Conservation (phyloP, 2,113 vertebrate genomes). For the Clarias magur region DNA sequence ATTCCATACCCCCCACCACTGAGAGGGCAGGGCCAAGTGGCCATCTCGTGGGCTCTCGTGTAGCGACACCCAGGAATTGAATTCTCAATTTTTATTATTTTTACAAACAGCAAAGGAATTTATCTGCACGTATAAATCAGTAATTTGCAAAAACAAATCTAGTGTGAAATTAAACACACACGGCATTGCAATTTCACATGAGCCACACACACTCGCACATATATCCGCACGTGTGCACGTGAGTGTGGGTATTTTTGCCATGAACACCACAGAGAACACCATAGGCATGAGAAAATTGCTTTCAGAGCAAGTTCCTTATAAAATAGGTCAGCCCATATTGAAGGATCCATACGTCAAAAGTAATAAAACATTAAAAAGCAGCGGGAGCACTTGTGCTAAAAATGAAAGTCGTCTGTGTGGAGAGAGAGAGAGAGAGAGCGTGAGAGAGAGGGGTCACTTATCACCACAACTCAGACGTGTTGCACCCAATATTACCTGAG, state of each 20-base stretch:
- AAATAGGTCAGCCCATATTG: constrained; percentile 55
- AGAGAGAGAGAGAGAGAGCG: background rate
- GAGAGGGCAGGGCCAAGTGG: too few species aligned
- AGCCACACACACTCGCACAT: too few species aligned
- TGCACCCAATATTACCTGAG: background rate
- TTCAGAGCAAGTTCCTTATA: constrained; percentile 20
- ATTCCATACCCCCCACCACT: too few species aligned
- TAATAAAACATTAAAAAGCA: constrained; percentile 49
- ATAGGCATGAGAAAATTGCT: background rate
- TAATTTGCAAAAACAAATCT: too few species aligned
- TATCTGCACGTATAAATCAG: too few species aligned
- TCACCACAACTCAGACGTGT: constrained; percentile 21
- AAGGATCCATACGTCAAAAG: constrained; percentile 52
- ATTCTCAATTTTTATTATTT: too few species aligned
- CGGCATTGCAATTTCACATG: too few species aligned
- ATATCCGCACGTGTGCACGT: background rate
- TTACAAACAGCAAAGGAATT: too few species aligned
- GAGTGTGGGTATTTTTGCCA: background rate
- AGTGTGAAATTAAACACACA: too few species aligned
- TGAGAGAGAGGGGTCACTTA: constrained; percentile 14
- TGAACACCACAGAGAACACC: background rate
- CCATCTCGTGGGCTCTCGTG: too few species aligned
- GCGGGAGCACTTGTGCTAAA: constrained; percentile 39
- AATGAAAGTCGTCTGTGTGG: constrained; percentile 7
- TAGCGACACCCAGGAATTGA: too few species aligned